Percentiles rank a stretch among this genome's conserved stretches.
Conservation (phyloP, 2,113 vertebrate species). For the Phalacrocorax carbo region DNA sequence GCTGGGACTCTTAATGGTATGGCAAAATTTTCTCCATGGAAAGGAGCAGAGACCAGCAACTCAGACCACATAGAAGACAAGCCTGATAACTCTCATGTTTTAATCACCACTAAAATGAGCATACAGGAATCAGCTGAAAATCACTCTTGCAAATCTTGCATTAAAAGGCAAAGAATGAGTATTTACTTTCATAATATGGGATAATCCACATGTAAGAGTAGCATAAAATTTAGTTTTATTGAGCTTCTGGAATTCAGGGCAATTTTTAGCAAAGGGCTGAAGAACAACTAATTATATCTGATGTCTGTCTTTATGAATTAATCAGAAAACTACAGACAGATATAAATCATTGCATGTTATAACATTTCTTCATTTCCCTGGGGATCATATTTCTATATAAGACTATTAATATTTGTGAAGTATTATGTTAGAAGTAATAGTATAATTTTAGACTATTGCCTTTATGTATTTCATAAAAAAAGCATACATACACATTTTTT, state of each 20-base stretch:
- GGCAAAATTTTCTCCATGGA: background rate
- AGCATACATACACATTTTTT: background rate
- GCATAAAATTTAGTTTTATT: background rate
- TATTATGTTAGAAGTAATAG: background rate
- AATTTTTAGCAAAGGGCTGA: background rate
- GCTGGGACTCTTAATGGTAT: background rate
- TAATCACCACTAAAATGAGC: background rate
- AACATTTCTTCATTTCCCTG: background rate
- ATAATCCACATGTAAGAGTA: background rate
- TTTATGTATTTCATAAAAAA: background rate
- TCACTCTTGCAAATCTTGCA: background rate
- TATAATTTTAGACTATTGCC: background rate
- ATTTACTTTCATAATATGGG: background rate
- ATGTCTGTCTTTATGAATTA: background rate
- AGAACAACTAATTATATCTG: background rate
- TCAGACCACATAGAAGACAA: background rate
- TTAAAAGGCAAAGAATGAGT: background rate
- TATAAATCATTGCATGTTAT: background rate
- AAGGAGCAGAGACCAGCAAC: background rate
- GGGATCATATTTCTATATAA: background rate
- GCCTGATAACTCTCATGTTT: background rate
- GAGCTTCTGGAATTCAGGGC: background rate
- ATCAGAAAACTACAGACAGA: background rate
- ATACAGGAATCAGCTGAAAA: background rate
- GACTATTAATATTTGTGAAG: background rate